Conservation (phyloP, 1,140 invertebrate species). For the Zaprionus lachaisei region DNA sequence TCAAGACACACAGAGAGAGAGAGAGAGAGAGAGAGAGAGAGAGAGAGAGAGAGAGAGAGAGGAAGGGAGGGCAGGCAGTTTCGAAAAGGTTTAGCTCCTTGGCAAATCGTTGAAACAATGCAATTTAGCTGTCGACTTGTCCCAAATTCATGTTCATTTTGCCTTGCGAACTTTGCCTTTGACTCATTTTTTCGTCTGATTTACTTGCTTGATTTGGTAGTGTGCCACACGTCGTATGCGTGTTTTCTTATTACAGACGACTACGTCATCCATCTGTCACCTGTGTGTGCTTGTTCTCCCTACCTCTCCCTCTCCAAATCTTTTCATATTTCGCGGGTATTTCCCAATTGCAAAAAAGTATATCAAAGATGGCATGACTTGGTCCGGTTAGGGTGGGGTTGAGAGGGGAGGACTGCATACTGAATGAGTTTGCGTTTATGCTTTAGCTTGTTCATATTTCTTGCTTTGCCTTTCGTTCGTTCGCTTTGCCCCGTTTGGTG, state of each 20-base stretch:
- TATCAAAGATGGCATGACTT: conserved; percentile 53
- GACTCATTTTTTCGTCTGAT: conserved; percentile 45
- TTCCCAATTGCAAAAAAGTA: conserved; percentile 62
- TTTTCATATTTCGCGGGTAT: conserved; percentile 71
- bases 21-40: not conserved
- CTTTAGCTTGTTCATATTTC: conserved; percentile 44
- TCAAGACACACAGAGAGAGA: conserved; percentile 33
- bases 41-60: not conserved
- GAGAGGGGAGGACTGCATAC: conserved; percentile 6
- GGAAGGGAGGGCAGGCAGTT: conserved; percentile 20
- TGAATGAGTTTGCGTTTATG: conserved; percentile 31
- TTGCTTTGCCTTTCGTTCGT: conserved; percentile 7
- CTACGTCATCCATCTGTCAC: conserved; percentile 75
- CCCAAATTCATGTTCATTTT: conserved; percentile 51
- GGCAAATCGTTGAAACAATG: conserved; percentile 37
- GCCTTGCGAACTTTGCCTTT: conserved; percentile 58
- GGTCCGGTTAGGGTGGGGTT: conserved; percentile 23
- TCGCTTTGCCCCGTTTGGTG: conserved; percentile 27
- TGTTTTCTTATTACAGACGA: conserved; percentile 70
- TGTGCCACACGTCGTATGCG: conserved; percentile 79
- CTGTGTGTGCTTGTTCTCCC: conserved; percentile 23
- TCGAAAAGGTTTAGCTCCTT: conserved; percentile 15
- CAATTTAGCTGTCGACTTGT: conserved; percentile 55
- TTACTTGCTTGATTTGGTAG: conserved; percentile 54
- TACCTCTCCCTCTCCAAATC: conserved; percentile 49